A percentile compares a stretch with the other conserved stretches of the same genome.
These are phyloP conservation scores for Drosophila cardini DNA, from an alignment of 1,140 invertebrate species.

Conservation along the genomic window DNA sequence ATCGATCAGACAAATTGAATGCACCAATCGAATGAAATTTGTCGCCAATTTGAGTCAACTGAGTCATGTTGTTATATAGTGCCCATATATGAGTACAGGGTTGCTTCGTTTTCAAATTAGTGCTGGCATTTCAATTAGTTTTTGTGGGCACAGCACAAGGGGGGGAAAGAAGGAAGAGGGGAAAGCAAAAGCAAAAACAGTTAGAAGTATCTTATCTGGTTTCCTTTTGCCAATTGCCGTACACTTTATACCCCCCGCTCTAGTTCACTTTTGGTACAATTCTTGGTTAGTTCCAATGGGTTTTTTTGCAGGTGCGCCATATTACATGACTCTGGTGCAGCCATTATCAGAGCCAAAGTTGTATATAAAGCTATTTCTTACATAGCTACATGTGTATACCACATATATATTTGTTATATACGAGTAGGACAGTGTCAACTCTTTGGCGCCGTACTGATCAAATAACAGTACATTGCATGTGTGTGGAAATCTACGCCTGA, in stretches of 20 bases:
- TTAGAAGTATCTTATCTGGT: slow-evolving; percentile 71
- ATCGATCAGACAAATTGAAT: slow-evolving; percentile 32
- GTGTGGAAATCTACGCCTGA: slow-evolving; percentile 63
- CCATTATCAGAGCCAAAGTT: slow-evolving; percentile 18
- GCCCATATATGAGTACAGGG: slow-evolving; percentile 11
- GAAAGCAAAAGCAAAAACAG: slow-evolving; percentile 29
- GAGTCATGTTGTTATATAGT: slow-evolving; percentile 5
- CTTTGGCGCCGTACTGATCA: slow-evolving; percentile 29
- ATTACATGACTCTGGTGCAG: slow-evolving; percentile 34
- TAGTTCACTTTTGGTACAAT: too few relatives aligned
- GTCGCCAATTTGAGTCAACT: neutral
- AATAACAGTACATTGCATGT: slow-evolving; percentile 16
- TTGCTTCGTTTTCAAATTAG: slow-evolving; percentile 62
- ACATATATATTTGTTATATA: neutral
- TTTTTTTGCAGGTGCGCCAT: slow-evolving; percentile 32
- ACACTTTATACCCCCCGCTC: neutral
- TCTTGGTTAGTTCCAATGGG: neutral
- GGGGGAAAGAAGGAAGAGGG: neutral
- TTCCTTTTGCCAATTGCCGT: slow-evolving; percentile 63
- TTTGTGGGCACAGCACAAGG: slow-evolving; percentile 11
- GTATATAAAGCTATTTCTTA: slow-evolving; percentile 21
- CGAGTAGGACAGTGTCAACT: slow-evolving; percentile 3
- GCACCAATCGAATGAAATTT: neutral
- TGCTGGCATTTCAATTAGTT: slow-evolving; percentile 70
- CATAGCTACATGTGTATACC: slow-evolving; percentile 6